Base-by-base conservation (phyloP, 2,888 invertebrate genomes). In the Phytoseiulus persimilis region DNA sequence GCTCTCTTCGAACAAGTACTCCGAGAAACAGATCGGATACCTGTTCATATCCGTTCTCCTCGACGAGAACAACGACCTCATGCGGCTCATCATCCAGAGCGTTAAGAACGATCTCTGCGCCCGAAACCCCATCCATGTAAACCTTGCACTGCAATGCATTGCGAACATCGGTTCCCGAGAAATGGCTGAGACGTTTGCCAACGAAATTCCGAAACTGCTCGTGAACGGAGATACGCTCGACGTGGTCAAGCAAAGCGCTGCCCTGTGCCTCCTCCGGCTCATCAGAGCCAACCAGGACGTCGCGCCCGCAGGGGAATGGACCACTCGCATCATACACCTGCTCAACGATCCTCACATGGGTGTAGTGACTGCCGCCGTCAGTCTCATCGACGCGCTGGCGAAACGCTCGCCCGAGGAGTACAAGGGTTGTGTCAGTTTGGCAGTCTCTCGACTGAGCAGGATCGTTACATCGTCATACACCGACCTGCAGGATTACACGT, bases 311-410 rank as follows among this genome's bases (percentile, higher is more conserved):
- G 97, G 97, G 90, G 99, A 99, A 93, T 99, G 98, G 98, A 98
- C 99, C 28, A 98, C 98, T 23, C 95, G 99, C 90, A 99, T 99
- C 91, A 98, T 99, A 92, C 99, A 99, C 93, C 94, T 99, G 91
- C 94, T 99, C 91, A 99, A 99, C 94, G 99, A 99, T 93, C 98
- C 99, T 92, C 99, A 99, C 93, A 96, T 99, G 95, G 99, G 99
- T 91, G 99, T 99, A 90, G 99, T 99, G 0, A 99, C 99, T 32
- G 98, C 99, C 90, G 99, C 99, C 83, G 98, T 97, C 33, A 87
- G 98, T 91, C 94, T 99, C 90, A 99, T 99, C 92, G 99, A 99
- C 94, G 97, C 98, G 90, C 95, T 99, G 91, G 99, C 99, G 32
- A 99, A 98, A 94, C 96, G 97, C 93, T 99, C 98, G 94, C 98